These are phyloP conservation scores for Caerostris extrusa DNA, from an alignment of 1,140 invertebrate species.

Conservation along the genomic window DNA sequence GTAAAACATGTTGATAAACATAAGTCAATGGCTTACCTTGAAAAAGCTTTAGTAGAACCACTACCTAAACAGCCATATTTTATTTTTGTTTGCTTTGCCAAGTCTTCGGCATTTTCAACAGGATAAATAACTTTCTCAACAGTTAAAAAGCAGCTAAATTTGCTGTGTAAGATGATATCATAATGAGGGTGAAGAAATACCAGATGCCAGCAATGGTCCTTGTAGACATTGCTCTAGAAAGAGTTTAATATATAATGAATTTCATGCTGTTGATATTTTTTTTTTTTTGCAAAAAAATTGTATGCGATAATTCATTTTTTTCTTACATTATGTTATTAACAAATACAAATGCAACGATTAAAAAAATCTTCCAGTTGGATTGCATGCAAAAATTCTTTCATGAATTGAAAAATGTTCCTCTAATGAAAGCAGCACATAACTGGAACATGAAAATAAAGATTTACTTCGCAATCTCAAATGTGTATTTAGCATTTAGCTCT, in stretches of 20 bases:
- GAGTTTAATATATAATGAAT: neutral
- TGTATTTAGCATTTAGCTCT: no score
- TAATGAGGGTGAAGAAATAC: conserved; percentile 85
- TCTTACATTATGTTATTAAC: no score
- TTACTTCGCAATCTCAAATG: no score
- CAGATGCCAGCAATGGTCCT: conserved; percentile 82
- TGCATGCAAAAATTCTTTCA: no score
- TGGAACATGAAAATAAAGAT: no score
- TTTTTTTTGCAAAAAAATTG: no score
- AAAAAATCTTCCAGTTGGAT: no score
- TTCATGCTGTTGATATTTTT: no score
- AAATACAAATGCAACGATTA: no score
- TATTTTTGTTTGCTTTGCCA: conserved; percentile 95
- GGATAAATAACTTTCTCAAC: conserved; percentile 89
- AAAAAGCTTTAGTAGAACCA: conserved; percentile 83
- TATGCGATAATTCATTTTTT: no score
- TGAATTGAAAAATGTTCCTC: no score
- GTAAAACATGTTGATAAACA: neutral
- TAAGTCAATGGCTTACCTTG: conserved; percentile 79
- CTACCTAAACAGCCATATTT: conserved; percentile 88
- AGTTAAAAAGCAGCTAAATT: conserved; percentile 96
- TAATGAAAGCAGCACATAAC: no score
- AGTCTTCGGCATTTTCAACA: conserved; percentile 88
- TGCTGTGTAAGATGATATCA: conserved; percentile 87
- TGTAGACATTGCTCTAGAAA: conserved; percentile 80